These are phyloP conservation scores for Ceyx margarethae DNA, from an alignment of 2,113 vertebrate species.

Conservation along the genomic window DNA sequence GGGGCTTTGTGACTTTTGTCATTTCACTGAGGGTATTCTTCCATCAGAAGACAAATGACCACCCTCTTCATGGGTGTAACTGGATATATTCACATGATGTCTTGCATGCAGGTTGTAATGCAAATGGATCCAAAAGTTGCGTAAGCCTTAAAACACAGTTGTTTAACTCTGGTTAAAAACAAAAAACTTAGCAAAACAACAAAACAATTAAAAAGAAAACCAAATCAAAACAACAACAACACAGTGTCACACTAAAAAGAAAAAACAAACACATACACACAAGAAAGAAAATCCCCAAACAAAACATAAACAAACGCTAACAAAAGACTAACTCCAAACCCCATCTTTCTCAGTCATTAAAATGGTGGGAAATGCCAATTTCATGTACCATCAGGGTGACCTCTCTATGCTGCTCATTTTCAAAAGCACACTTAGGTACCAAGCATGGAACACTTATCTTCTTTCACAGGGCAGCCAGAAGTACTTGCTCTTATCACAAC, in stretches of 20 bases:
- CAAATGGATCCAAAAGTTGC: not conserved
- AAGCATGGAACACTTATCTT: not conserved
- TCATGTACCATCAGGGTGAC: not conserved
- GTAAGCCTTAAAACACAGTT: not conserved
- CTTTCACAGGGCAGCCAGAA: not conserved
- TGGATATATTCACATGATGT: fast-evolving
- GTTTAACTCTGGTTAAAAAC: not conserved
- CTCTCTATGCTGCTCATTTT: not conserved
- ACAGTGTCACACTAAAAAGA: no score
- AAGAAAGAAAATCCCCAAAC: no score
- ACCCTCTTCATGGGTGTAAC: not conserved
- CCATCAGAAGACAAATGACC: not conserved
- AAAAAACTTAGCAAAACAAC: not conserved
- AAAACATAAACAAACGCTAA: not conserved
- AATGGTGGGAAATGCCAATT: not conserved
- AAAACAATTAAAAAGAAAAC: no score
- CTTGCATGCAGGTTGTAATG: not conserved
- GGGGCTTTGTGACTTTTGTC: fast-evolving
- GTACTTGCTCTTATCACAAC: not conserved
- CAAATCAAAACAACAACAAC: not conserved
- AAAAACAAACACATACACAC: no score
- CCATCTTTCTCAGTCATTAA: not conserved
- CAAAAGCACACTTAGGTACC: not conserved
- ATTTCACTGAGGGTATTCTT: not conserved
- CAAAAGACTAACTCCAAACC: not conserved